Base-by-base conservation (phyloP, 2,888 invertebrate genomes). In the Tenthredo distinguenda region DNA sequence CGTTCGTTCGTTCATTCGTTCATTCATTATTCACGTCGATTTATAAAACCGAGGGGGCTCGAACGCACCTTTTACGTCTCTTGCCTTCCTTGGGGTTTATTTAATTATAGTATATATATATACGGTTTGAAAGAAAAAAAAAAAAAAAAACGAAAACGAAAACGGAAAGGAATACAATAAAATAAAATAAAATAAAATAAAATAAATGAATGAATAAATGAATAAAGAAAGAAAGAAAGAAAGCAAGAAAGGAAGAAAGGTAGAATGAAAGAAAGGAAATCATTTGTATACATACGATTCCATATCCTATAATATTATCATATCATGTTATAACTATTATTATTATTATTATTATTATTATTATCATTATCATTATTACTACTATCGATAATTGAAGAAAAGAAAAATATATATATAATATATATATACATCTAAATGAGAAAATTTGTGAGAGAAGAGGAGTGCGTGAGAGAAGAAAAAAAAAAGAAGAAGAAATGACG, bases 291-390 rank as follows among this genome's bases (percentile, higher is more conserved):
- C 90, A 89, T 26, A 68, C 90, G 90, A 90, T 89, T 90, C 91
- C 92, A 91, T 91, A 91, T 92, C 91, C 87, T 88, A 91, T 26
- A 26, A 26, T 26, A 26, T 88, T 89, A 90, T 89, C 91, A 90
- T 92, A 92, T 92, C 92, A 90, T 91, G 47, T 76, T 47, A 50
- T 47, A 18, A 31, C 43, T 76, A 76, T 47, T 43, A 43, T 43
- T 76, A 76, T 50, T 43, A 40, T 4, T 37, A 74, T n/a, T n/a
- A 58, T 26, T 26, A 26, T 26, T 26, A 26, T 26, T 26, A 26
- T 26, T 26, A 26, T 26, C 1, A 26, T 26, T 26, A 26, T 26
- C 1, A 26, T 26, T 26, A 26, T 26, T 26, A 26, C 26, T 26
- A 26, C 26, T 26, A 26, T 26, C 26, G 26, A 26, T 26, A 26